phyloP scores from a whole-genome alignment of 2,888 invertebrate genomes.

The Campopleginae sp. region DNA sequence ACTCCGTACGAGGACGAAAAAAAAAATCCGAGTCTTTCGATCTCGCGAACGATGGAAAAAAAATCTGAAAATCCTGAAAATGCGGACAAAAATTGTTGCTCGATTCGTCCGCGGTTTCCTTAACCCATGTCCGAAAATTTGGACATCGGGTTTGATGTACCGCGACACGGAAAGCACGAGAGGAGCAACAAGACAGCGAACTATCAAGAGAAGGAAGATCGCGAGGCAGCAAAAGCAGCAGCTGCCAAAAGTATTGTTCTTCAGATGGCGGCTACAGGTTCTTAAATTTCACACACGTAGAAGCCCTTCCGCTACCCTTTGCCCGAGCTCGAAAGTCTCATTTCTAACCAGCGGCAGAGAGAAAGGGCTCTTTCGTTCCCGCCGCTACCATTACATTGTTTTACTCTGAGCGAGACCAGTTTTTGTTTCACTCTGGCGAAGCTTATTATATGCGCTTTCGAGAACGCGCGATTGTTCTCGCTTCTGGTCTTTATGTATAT shows the following conservation, averaged over 20 bases:
- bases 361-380: slow-evolving; percentile 60
- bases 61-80: no score
- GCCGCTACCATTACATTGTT: slow-evolving; percentile 77
- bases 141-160: background rate
- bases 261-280: slow-evolving; percentile 77
- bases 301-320: slow-evolving; percentile 58
- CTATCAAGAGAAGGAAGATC: slow-evolving; percentile 22
- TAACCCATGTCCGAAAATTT: background rate
- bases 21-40: background rate
- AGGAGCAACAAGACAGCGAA: background rate
- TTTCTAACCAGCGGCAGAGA: slow-evolving; percentile 31
- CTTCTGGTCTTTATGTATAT: slow-evolving; percentile 7
- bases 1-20: background rate
- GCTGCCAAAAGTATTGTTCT: slow-evolving; percentile 74
- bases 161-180: background rate
- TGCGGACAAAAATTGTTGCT: background rate
- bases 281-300: slow-evolving; percentile 80
- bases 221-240: slow-evolving; percentile 55
- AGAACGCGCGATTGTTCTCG: slow-evolving; percentile 75
- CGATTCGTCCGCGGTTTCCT: background rate
- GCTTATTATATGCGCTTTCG: slow-evolving; percentile 81
- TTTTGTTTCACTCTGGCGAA: slow-evolving; percentile 79
- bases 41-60: background rate
- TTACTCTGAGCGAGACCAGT: slow-evolving; percentile 82
- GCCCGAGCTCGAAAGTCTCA: slow-evolving; percentile 33